Evolutionary conservation across 2,797 vertebrate species (phyloP).

Genomic region (Hypotaenidia philippensis): DNA sequence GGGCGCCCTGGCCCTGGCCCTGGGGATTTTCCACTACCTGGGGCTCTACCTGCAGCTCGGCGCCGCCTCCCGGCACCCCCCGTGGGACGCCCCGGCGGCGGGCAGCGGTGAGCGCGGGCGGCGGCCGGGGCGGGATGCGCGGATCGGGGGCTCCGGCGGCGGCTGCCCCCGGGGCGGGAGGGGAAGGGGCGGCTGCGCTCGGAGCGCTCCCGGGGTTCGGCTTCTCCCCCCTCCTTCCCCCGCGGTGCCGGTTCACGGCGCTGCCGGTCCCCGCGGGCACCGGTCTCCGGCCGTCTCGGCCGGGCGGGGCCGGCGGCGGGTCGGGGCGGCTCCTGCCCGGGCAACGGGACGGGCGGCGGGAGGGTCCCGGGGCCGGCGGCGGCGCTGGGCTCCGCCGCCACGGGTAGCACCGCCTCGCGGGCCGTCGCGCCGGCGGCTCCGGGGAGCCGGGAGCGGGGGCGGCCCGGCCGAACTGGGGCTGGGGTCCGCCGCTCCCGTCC

Average conservation of each 20-base stretch:
- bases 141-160: not conserved
- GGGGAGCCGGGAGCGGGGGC: not conserved
- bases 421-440: not conserved
- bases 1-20: slow-evolving; percentile 88
- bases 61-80: slow-evolving; percentile 84
- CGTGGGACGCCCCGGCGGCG: slow-evolving; percentile 87
- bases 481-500: not conserved
- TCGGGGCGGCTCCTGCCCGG: not conserved
- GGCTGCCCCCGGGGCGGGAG: not conserved
- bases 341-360: not conserved
- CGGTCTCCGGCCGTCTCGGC: not conserved
- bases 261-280: not conserved
- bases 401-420: not conserved
- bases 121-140: not conserved
- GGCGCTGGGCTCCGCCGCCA: not conserved
- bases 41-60: slow-evolving; percentile 94
- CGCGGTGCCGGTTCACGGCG: not conserved
- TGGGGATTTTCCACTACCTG: slow-evolving; percentile 91
- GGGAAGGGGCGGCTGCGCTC: not conserved
- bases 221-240: too few relatives aligned
- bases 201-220: not conserved
- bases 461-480: not conserved
- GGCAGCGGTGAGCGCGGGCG: slow-evolving; percentile 86
- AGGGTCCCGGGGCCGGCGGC: not conserved
- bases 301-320: not conserved